Evolutionary conservation across 2,113 vertebrate genomes (phyloP), one percentile per base, ranked within the genome.

Genomic region (Eidolon helvum): DNA sequence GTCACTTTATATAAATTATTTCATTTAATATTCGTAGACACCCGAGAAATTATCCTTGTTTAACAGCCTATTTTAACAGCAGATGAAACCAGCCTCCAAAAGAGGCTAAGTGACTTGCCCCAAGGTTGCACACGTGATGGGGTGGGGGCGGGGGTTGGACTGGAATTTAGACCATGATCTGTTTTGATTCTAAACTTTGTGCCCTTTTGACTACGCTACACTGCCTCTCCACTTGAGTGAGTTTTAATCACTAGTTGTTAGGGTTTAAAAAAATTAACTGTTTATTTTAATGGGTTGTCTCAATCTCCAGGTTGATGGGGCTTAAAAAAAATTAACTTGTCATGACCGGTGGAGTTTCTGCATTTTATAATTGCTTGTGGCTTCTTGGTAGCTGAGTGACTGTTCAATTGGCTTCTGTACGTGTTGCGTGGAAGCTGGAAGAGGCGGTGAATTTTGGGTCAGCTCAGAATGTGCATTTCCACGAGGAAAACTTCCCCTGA

Each of bases 381-480:
- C 19, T 24, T 48, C 48, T 74, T 2, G 15, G 65, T 57, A 55
- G 22, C 87, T 7, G 21, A 57, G 45, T 6, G 59, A 21, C 61
- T 10, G n/a, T 24, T 74, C 3, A 0, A 1, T 15, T 0, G 8
- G 33, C 61, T 43, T 86, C 55, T 59, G 48, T 19, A 33, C 57
- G 15, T 24, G 10, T 14, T 26, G 5, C 0, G 0, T 7, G 33
- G 78, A 78, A 45, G 28, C 0, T 26, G 50, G 33, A 5, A 0
- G 21, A 4, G 0, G 12, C 4, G 5, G 24, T 11, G n/a, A 19
- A 26, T 5, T 45, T 61, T 21, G 50, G 69, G 7, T 66, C 28
- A 4, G 68, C 35, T 85, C 35, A 50, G 22, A 61, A 24, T 4
- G 38, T 63, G 14, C 61, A 2, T 33, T 22, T 8, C 2, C 59